Conservation (phyloP, 1,140 invertebrate genomes). For the Hycleus cichorii region DNA sequence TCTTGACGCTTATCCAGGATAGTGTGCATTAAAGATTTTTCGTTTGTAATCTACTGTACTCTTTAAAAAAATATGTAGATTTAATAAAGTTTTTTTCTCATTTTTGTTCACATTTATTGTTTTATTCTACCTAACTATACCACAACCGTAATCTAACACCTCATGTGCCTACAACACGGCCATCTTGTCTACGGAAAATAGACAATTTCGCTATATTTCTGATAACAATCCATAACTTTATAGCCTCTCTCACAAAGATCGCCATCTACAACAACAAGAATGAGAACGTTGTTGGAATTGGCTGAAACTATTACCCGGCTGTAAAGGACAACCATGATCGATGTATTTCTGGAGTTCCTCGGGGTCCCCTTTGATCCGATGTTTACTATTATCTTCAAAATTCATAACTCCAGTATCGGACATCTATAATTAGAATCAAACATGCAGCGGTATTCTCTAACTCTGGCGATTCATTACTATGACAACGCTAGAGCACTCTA, state of each 20-base stretch:
- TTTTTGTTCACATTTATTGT: constrained; percentile 13
- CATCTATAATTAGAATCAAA: background rate
- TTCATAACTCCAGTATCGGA: constrained; percentile 1
- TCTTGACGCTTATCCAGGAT: constrained; percentile 13
- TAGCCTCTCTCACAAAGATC: constrained; percentile 2
- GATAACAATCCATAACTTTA: background rate
- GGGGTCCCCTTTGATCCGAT: background rate
- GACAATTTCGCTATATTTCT: too few relatives aligned
- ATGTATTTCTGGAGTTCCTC: background rate
- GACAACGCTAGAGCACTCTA: background rate
- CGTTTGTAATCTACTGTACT: constrained; percentile 16
- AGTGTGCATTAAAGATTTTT: constrained; percentile 11
- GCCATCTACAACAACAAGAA: background rate
- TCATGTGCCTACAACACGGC: too few relatives aligned
- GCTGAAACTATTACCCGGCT: too few relatives aligned
- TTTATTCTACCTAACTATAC: background rate
- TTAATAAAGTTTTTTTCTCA: constrained; percentile 25
- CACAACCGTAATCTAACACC: too few relatives aligned
- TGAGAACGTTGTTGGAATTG: too few relatives aligned
- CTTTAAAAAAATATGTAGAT: constrained; percentile 8
- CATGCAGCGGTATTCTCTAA: background rate
- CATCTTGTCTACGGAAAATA: too few relatives aligned
- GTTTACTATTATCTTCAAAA: constrained; percentile 3
- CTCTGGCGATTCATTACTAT: background rate
- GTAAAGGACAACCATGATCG: background rate